Conservation (phyloP, 2,797 vertebrate genomes). For the Acridotheres tristis region DNA sequence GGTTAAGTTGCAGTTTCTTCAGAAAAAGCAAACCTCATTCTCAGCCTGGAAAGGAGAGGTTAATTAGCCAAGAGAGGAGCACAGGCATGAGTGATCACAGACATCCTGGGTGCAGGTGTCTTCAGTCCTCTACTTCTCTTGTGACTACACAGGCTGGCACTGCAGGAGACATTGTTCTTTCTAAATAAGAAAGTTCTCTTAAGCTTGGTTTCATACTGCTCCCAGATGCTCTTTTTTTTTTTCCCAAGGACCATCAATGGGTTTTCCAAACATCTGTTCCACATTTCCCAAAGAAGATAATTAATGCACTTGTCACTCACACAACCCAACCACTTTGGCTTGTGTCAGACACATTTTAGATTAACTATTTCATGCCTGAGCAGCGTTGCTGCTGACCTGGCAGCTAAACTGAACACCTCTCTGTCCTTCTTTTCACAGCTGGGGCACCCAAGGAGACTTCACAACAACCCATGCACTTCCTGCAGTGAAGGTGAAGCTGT, state of each 20-base stretch:
- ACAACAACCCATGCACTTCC: constrained; percentile 94
- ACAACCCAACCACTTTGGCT: constrained; percentile 11
- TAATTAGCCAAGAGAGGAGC: neutral
- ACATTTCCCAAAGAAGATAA: constrained; percentile 61
- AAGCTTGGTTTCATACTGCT: constrained; percentile 17
- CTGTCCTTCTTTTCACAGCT: constrained; percentile 80
- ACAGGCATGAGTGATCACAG: neutral
- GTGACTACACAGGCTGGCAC: neutral
- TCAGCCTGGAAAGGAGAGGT: neutral
- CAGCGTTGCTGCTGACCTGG: neutral
- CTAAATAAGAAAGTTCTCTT: constrained; percentile 1
- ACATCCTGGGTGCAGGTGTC: neutral
- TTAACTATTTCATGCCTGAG: constrained; percentile 41
- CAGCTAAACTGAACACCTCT: neutral
- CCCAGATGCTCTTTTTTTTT: neutral
- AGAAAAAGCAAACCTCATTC: neutral
- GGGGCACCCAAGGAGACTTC: constrained; percentile 99
- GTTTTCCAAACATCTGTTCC: constrained; percentile 66
- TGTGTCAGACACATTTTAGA: constrained; percentile 14
- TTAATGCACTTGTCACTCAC: constrained; percentile 61
- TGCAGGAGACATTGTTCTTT: neutral
- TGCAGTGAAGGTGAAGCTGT: constrained; percentile 97
- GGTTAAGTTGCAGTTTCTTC: neutral
- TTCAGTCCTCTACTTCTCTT: neutral
- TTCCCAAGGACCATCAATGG: neutral